Percentiles rank a stretch among this genome's conserved stretches.
phyloP scores from a whole-genome alignment of 2,113 vertebrate genomes.

The Ivindomyrus marchei region DNA sequence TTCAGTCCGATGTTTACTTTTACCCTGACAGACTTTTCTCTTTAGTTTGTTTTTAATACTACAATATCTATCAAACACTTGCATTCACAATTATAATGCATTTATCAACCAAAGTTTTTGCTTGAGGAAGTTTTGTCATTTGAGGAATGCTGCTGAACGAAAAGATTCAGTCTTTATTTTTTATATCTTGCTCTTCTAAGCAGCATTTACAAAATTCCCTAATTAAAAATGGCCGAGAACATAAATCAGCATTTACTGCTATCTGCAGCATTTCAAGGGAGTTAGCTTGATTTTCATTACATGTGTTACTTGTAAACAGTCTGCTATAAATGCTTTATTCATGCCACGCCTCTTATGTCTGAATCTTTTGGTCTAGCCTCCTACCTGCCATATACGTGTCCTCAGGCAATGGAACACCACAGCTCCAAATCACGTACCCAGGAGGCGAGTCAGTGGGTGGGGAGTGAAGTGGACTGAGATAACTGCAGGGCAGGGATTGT shows the following conservation, averaged over 20 bases:
- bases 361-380: not conserved
- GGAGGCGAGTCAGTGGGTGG: not conserved
- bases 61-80: not conserved
- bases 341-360: not conserved
- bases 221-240: not conserved
- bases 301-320: not conserved
- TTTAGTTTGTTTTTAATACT: not conserved
- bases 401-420: not conserved
- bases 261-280: not conserved
- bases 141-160: not conserved
- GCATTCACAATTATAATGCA: not conserved
- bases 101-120: not conserved
- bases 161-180: not conserved
- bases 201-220: not conserved
- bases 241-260: not conserved
- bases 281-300: not conserved
- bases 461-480: not conserved
- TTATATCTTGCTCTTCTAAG: not conserved
- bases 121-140: not conserved
- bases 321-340: not conserved
- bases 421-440: not conserved
- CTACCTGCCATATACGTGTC: not conserved
- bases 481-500: not conserved
- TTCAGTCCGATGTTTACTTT: not conserved
- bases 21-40: not conserved